Conservation (phyloP, 2,888 invertebrate genomes). For the Antheraea assamensis region DNA sequence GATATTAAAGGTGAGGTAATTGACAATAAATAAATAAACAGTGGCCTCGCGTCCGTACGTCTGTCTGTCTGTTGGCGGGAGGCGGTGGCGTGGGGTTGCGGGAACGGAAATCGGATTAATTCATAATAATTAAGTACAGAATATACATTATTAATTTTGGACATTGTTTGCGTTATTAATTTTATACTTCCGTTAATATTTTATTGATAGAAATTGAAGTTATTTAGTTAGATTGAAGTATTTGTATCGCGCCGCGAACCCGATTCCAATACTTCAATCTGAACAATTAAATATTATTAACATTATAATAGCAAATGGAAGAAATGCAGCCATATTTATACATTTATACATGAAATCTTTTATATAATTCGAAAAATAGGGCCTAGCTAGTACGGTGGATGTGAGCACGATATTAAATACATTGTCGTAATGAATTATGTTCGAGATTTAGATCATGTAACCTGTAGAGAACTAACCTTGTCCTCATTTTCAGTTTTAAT, state of each 20-base stretch:
- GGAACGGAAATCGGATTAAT: conserved; percentile 32
- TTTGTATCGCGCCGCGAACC: conserved; percentile 20
- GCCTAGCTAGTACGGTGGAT: conserved; percentile 38
- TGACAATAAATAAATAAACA: conserved; percentile 78
- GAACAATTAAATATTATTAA: conserved; percentile 17
- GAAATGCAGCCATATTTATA: conserved; percentile 36
- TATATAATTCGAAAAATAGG: conserved; percentile 25
- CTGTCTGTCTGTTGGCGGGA: no score
- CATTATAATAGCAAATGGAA: conserved; percentile 17
- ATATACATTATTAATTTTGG: conserved; percentile 50
- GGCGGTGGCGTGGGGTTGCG: no score
- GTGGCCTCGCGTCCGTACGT: conserved; percentile 51
- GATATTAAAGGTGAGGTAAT: conserved; percentile 74
- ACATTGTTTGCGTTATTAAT: conserved; percentile 61
- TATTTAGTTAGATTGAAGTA: conserved; percentile 39
- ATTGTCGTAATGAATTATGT: conserved; percentile 3
- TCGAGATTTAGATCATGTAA: conserved; percentile 24
- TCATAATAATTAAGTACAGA: conserved; percentile 67
- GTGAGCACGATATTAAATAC: conserved; percentile 39
- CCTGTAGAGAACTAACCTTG: conserved; percentile 44
- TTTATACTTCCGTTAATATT: conserved; percentile 62
- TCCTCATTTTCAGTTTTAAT: conserved; percentile 42
- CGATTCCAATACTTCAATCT: conserved; percentile 26
- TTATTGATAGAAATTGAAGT: conserved; percentile 45
- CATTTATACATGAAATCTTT: conserved; percentile 52